Evolutionary conservation across 2,113 vertebrate species (phyloP).

Genomic region (Seriola dumerili): DNA sequence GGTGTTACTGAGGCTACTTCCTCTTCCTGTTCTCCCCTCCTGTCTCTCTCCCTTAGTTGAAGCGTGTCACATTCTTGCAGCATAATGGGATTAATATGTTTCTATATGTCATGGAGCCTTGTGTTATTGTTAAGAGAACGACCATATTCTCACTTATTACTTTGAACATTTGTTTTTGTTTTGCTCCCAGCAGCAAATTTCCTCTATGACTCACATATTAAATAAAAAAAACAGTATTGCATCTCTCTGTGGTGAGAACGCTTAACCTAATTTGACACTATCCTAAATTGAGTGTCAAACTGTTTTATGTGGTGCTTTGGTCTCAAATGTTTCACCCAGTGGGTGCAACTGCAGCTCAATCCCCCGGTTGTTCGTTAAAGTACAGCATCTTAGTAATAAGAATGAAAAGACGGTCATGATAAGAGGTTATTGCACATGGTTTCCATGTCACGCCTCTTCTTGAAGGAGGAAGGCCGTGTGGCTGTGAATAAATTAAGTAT

Average conservation of each 20-base stretch:
- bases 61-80: background rate
- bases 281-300: background rate
- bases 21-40: conserved; percentile 64
- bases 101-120: background rate
- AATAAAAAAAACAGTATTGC: background rate
- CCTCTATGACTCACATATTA: background rate
- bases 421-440: conserved; percentile 12
- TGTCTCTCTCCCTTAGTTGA: conserved; percentile 6
- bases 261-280: background rate
- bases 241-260: background rate
- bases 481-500: conserved; percentile 58
- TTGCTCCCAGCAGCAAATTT: background rate
- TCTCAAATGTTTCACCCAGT: conserved; percentile 32
- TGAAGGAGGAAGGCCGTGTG: conserved; percentile 48
- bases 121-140: background rate
- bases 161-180: background rate
- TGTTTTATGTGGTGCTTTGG: conserved; percentile 13
- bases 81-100: background rate
- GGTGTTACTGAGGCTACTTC: conserved; percentile 69
- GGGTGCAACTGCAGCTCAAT: conserved; percentile 11
- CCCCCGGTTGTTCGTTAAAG: conserved; percentile 1
- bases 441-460: conserved; percentile 22
- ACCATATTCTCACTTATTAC: background rate
- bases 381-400: conserved; percentile 19
- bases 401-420: background rate